Base-by-base conservation (phyloP, 2,888 invertebrate species). In the Clivina fossor region DNA sequence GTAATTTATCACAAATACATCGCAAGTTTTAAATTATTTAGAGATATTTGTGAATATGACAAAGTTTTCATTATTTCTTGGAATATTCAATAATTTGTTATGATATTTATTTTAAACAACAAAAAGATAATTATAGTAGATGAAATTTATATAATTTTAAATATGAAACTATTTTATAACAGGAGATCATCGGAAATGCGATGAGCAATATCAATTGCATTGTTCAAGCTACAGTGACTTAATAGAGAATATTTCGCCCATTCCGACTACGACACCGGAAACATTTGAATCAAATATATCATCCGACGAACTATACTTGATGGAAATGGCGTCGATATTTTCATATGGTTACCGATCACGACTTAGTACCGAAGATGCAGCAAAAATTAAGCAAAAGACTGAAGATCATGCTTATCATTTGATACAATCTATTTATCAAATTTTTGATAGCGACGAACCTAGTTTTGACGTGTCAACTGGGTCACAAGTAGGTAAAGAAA, bases 401-500 rank as follows among this genome's bases (percentile, higher is more conserved):
- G 33, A 47, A 33, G 33, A 47, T 4, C n/a, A 47, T 11, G 47
- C 47, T 2, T 47, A 47, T 15, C 47, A 47, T 33, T 32, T 47
- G 13, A 11, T 33, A 2, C 13, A 33, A 20, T 13, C 32, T 1
- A 33, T 33, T n/a, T 47, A n/a, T 11, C n/a, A 47, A 7, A 13
- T 47, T 22, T 47, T 32, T 22, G 47, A 47, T n/a, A 33, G 20
- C 15, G 33, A 47, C n/a, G n/a, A n/a, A n/a, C n/a, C n/a, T n/a
- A n/a, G n/a, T n/a, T n/a, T n/a, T n/a, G n/a, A n/a, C n/a, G n/a
- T n/a, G n/a, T n/a, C n/a, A n/a, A n/a, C n/a, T n/a, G n/a, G n/a
- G n/a, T n/a, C n/a, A n/a, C n/a, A n/a, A n/a, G n/a, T n/a, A n/a
- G n/a, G n/a, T n/a, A n/a, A n/a, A n/a, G n/a, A n/a, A n/a, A n/a